Evolutionary conservation across 2,113 vertebrate species (phyloP).

Genomic region (Cromileptes altivelis): DNA sequence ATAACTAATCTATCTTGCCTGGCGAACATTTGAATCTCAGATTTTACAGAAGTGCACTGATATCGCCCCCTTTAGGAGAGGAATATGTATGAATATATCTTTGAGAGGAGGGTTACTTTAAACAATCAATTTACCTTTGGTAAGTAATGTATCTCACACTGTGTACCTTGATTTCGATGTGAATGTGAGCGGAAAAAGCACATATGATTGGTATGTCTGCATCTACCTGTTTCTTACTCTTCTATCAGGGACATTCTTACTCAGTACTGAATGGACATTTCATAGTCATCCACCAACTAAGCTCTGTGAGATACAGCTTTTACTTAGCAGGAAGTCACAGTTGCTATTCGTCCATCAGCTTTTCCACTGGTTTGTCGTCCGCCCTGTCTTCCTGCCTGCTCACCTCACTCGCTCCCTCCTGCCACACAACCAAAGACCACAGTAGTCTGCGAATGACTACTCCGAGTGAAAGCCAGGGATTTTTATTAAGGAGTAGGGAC

Average conservation of each 20-base stretch:
- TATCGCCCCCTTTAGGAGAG: too few relatives aligned
- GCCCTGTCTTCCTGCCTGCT: constrained; percentile 25
- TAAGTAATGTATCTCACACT: constrained; percentile 8
- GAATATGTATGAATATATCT: too few relatives aligned
- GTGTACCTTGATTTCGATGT: neutral
- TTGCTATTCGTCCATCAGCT: neutral
- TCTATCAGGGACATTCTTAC: neutral
- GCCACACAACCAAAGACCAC: constrained; percentile 71
- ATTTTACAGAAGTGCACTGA: too few relatives aligned
- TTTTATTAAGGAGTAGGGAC: constrained; percentile 89
- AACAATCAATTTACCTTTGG: too few relatives aligned
- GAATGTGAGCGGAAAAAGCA: neutral
- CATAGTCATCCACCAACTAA: neutral
- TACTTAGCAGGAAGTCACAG: constrained; percentile 21
- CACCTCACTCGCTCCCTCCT: constrained; percentile 52
- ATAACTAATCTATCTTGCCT: too few relatives aligned
- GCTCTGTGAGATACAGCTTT: neutral
- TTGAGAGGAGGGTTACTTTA: too few relatives aligned
- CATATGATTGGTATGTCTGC: neutral
- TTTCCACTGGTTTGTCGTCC: neutral
- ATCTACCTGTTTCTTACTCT: neutral
- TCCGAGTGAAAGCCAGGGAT: constrained; percentile 79
- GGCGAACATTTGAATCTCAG: too few relatives aligned
- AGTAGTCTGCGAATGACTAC: constrained; percentile 72
- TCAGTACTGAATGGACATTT: neutral